phyloP scores from a whole-genome alignment of 2,113 vertebrate species.

The Callipepla californica region DNA sequence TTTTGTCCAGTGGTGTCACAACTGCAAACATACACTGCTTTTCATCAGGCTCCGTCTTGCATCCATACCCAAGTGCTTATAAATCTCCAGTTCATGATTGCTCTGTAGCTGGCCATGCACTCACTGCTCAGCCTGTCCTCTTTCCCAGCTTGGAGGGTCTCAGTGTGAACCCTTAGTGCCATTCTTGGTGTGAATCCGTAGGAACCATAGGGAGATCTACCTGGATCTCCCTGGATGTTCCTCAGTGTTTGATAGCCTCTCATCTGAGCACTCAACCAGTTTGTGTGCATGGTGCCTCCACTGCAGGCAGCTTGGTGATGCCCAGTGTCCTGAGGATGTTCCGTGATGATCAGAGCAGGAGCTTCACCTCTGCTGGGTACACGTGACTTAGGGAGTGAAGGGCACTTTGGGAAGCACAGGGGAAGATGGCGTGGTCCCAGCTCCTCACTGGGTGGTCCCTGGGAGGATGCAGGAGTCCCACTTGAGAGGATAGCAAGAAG shows the following conservation, averaged over 20 bases:
- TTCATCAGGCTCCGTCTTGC: rapidly evolving
- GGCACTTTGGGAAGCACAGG: rapidly evolving
- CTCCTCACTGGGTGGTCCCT: background rate
- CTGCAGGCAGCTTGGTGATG: background rate
- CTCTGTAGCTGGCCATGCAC: rapidly evolving
- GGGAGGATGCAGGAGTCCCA: background rate
- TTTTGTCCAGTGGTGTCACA: background rate
- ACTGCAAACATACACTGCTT: background rate
- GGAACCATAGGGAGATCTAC: background rate
- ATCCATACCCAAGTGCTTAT: rapidly evolving
- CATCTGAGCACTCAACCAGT: rapidly evolving
- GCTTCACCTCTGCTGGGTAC: background rate
- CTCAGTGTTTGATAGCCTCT: background rate
- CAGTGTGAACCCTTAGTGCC: background rate
- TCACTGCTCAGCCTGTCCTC: background rate
- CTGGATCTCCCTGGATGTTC: background rate
- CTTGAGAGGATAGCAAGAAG: background rate
- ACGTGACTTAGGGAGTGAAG: rapidly evolving
- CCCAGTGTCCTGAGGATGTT: background rate
- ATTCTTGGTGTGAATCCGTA: rapidly evolving
- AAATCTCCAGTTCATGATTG: rapidly evolving
- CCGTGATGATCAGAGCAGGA: background rate
- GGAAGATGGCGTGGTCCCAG: too few relatives aligned
- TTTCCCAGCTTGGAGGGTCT: background rate
- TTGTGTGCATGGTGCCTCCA: background rate